phyloP scores from a whole-genome alignment of 1,140 invertebrate species.

The Kradibia gibbosae region DNA sequence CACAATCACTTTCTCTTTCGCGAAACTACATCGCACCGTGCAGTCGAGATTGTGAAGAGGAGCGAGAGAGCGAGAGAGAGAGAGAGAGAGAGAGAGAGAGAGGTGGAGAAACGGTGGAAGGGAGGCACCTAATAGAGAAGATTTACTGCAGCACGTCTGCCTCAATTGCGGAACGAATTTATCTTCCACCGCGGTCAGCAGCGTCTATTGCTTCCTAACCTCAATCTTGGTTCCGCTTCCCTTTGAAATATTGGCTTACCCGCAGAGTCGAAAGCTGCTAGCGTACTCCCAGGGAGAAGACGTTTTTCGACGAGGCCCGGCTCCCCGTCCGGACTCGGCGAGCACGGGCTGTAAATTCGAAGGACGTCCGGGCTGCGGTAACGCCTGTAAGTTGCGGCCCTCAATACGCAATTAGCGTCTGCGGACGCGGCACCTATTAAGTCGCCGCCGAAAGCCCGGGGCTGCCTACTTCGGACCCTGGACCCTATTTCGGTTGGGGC shows the following conservation, averaged over 20 bases:
- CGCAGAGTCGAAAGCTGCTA: constrained; percentile 66
- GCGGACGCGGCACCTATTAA: constrained; percentile 46
- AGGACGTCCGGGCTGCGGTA: constrained; percentile 49
- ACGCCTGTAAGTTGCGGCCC: constrained; percentile 49
- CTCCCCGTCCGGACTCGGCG: not conserved
- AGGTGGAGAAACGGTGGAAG: not conserved
- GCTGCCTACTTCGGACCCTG: not conserved
- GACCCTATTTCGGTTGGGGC: not conserved
- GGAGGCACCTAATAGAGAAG: constrained; percentile 66
- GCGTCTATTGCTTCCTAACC: constrained; percentile 67
- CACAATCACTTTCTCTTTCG: not conserved
- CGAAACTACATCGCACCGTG: not conserved
- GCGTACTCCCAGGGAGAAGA: constrained; percentile 7
- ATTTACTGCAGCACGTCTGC: constrained; percentile 69
- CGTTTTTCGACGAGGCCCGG: constrained; percentile 31
- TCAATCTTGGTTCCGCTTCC: constrained; percentile 67
- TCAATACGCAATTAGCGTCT: constrained; percentile 60
- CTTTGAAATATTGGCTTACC: constrained; percentile 69
- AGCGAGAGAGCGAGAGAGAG: constrained; percentile 12
- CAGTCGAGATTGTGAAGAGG: not conserved
- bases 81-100: constrained; percentile 10
- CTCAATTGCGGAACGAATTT: constrained; percentile 72
- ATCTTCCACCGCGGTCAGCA: constrained; percentile 68
- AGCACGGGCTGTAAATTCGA: constrained; percentile 46
- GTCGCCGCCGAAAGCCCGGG: not conserved